Conservation (phyloP, 1,140 invertebrate genomes). For the Plutomurus gul region DNA sequence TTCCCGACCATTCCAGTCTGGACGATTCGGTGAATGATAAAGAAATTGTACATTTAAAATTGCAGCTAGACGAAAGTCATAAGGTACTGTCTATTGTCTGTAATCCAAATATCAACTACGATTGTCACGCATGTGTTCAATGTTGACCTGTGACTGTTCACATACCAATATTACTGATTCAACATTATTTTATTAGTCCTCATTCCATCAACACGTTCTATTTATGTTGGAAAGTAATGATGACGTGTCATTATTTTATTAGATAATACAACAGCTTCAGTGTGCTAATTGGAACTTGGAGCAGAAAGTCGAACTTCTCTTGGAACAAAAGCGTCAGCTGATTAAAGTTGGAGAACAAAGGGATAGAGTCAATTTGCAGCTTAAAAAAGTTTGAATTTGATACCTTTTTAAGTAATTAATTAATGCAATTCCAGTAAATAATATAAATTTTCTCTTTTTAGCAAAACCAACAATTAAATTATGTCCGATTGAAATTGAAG, state of each 20-base stretch:
- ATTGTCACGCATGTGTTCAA: no score
- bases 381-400: not conserved
- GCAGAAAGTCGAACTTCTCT: constrained; percentile 5
- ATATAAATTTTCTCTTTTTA: not conserved
- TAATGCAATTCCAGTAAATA: not conserved
- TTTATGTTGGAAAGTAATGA: no score
- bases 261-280: not conserved
- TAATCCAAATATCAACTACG: no score
- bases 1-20: no score
- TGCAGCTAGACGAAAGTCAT: no score
- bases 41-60: no score
- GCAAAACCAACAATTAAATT: constrained; percentile 10
- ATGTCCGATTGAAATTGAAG: constrained; percentile 8
- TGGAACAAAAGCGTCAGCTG: not conserved
- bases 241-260: not conserved
- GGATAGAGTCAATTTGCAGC: constrained; percentile 4
- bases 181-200: no score
- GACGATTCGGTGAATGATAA: no score
- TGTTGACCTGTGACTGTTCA: no score
- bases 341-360: constrained; percentile 21
- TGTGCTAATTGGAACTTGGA: not conserved
- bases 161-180: no score
- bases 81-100: no score
- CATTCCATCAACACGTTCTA: no score
- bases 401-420: not conserved